phyloP scores from a whole-genome alignment of 2,113 vertebrate species.

The Oncorhynchus tshawytscha region DNA sequence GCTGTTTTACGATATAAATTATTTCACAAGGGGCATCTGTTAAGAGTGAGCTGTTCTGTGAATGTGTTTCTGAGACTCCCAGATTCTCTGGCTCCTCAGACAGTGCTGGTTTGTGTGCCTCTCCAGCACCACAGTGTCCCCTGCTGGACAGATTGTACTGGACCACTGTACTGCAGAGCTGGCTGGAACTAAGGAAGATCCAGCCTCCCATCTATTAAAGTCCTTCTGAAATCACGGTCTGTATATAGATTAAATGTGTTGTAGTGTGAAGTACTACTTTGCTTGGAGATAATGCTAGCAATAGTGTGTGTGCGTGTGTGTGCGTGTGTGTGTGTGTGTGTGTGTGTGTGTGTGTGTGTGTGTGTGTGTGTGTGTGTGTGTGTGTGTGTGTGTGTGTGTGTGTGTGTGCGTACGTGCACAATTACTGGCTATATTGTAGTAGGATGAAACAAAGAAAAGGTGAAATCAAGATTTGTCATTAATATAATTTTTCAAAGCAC shows the following conservation, averaged over 20 bases:
- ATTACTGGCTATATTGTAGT: not conserved
- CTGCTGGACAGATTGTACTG: constrained; percentile 66
- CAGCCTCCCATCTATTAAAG: too few species aligned
- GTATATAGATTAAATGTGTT: too few species aligned
- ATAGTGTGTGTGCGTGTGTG: constrained; percentile 2
- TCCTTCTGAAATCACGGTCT: too few species aligned
- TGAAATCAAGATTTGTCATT: too few species aligned
- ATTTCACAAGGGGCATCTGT: constrained; percentile 32
- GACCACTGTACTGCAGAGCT: constrained; percentile 35
- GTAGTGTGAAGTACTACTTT: too few species aligned
- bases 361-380: constrained; percentile 11
- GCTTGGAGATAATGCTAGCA: not conserved
- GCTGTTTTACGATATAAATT: constrained; percentile 22
- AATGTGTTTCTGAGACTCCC: not conserved
- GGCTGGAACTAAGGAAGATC: not conserved
- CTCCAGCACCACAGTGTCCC: constrained; percentile 73
- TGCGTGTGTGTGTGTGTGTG: not conserved
- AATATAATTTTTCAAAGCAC: not conserved
- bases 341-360: constrained; percentile 10
- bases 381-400: constrained; percentile 16
- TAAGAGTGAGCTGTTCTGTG: constrained; percentile 10
- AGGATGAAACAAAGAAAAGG: not conserved
- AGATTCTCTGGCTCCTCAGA: not conserved
- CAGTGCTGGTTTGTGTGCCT: constrained; percentile 4
- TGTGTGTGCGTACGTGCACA: not conserved